Evolutionary conservation across 1,140 invertebrate genomes (phyloP), one percentile per base, ranked within the genome.

Genomic region (Brachionus plicatilis): DNA sequence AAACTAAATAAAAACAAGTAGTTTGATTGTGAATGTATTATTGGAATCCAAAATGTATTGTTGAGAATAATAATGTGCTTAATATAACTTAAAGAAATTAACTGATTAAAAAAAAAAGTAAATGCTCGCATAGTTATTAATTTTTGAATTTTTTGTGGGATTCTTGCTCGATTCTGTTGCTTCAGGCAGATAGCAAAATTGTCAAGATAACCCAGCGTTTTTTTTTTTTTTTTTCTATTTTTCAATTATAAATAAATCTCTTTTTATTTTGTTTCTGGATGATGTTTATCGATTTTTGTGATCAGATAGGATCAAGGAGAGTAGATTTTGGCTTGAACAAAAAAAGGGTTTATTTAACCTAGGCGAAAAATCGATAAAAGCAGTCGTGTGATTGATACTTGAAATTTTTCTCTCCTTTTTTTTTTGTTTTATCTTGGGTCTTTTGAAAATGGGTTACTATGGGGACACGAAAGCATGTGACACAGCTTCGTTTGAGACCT

Each of bases 401-500:
- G 33, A 68, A 68, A 68, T 33, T 24, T 66, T 29, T 66, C 11
- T 24, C 24, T 24, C 24, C 1, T 24, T 27, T 24, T 24, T 24
- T 27, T 24, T 27, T 66, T 68, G 17, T 37, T 33, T 68, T 68
- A 68, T 68, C 66, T 68, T 68, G 66, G 33, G 33, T 68, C 33
- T 33, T 66, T 66, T 5, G 27, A 68, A 72, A 20, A 20, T 43
- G 41, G 68, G 68, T 72, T 43, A 72, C 68, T 43, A 72, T 41
- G 68, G 68, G 33, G 68, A 68, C 41, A 68, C 29, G 33, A 68
- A 33, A 72, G 68, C 68, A 72, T 72, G 68, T 72, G 68, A 72
- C 41, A 43, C 17, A 41, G 68, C 33, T 68, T 68, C 12, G 27
- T 68, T 9, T 60, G 68, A 43, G 41, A 24, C 29, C 33, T 41